phyloP scores from a whole-genome alignment of 2,113 vertebrate species.

The Nicator chloris region DNA sequence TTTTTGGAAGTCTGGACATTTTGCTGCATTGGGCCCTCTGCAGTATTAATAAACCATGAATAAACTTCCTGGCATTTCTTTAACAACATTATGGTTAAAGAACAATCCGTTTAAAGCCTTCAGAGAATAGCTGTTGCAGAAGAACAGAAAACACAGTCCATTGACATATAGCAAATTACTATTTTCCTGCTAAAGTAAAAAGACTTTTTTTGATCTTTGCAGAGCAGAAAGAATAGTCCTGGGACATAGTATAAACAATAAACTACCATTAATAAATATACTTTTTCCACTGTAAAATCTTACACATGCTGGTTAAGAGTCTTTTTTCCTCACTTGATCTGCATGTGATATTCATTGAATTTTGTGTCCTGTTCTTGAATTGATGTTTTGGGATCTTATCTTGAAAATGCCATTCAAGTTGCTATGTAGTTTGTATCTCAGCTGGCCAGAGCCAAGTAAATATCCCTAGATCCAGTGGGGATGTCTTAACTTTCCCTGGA shows the following conservation, averaged over 20 bases:
- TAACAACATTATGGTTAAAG: conserved; percentile 22
- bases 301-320: neutral
- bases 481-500: neutral
- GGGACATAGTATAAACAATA: neutral
- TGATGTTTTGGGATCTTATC: neutral
- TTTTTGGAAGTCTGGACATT: conserved; percentile 40
- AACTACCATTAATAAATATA: neutral
- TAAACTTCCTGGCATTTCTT: conserved; percentile 53
- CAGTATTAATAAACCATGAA: conserved; percentile 46
- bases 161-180: neutral
- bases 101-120: conserved; percentile 19
- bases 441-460: neutral
- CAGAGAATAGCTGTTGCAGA: conserved; percentile 15
- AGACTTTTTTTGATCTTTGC: neutral
- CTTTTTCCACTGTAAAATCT: neutral
- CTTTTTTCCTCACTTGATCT: neutral
- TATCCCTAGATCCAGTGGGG: neutral
- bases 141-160: neutral
- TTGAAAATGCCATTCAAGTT: neutral
- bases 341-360: neutral
- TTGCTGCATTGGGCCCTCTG: conserved; percentile 20
- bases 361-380: neutral
- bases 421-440: neutral
- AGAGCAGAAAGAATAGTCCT: neutral
- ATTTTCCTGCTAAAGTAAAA: neutral